These are phyloP conservation scores for Sebastes schlegelii DNA, from an alignment of 2,113 vertebrate species.

Conservation along the genomic window DNA sequence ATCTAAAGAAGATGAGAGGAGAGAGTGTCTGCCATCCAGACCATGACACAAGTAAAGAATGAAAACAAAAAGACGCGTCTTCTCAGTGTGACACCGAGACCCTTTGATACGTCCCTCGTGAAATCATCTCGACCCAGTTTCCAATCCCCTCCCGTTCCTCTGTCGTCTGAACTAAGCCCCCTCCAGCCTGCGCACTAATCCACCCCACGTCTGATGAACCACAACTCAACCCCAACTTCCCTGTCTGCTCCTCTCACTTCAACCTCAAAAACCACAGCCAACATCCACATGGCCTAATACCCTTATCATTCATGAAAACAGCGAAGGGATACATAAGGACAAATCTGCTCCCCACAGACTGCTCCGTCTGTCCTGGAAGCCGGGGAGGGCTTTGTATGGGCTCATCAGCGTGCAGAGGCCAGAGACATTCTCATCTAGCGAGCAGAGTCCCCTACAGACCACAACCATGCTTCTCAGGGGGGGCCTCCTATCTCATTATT, in stretches of 20 bases:
- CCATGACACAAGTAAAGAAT: conserved; percentile 44
- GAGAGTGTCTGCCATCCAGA: conserved; percentile 16
- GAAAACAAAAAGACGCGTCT: conserved; percentile 40
- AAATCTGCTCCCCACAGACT: conserved; percentile 33
- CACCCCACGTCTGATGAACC: conserved; percentile 44
- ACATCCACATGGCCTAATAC: conserved; percentile 63
- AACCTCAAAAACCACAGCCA: conserved; percentile 61
- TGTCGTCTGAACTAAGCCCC: conserved; percentile 51
- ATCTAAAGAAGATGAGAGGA: neutral
- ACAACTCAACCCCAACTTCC: conserved; percentile 52
- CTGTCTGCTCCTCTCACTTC: conserved; percentile 48
- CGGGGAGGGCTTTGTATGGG: conserved; percentile 22
- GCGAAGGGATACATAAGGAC: conserved; percentile 50
- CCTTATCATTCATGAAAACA: conserved; percentile 62
- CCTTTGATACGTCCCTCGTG: conserved; percentile 37
- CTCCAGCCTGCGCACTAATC: conserved; percentile 41
- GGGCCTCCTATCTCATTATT: conserved; percentile 73
- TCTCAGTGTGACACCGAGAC: conserved; percentile 31
- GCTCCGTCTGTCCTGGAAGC: conserved; percentile 26
- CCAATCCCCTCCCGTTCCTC: conserved; percentile 32
- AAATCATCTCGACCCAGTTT: conserved; percentile 43
- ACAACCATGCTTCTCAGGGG: conserved; percentile 49
- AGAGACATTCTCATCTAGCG: conserved; percentile 40
- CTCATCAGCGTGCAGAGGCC: conserved; percentile 45
- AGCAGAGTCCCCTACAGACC: conserved; percentile 46